Conservation (phyloP, 2,888 invertebrate species). For the Girardia tigrina region DNA sequence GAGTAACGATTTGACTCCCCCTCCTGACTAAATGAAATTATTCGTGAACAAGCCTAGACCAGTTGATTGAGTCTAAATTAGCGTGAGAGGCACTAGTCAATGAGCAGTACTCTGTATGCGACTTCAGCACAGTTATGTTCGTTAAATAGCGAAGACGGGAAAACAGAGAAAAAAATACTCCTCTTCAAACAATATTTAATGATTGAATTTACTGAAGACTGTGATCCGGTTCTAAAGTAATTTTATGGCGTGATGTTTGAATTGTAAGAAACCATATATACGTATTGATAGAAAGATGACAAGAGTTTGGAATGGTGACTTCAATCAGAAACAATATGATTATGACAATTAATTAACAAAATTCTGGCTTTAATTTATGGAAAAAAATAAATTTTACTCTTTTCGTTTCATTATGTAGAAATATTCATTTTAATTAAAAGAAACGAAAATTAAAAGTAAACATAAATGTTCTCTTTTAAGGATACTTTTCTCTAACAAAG, state of each 20-base stretch:
- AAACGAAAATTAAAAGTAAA: no score
- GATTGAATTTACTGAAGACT: neutral
- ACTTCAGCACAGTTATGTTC: neutral
- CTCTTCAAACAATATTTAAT: neutral
- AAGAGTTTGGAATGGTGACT: neutral
- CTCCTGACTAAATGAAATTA: constrained; percentile 17
- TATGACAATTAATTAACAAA: no score
- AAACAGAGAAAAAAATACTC: neutral
- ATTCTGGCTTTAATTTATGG: no score
- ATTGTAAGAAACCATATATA: neutral
- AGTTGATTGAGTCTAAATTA: constrained; percentile 23
- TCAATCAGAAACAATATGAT: no score
- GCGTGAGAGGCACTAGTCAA: constrained; percentile 18
- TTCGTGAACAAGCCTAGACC: constrained; percentile 20
- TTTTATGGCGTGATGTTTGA: neutral
- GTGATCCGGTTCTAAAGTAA: neutral
- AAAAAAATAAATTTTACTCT: no score
- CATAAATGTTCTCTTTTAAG: no score
- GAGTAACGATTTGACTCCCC: constrained; percentile 23
- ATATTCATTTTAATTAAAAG: no score
- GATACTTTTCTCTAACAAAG: no score
- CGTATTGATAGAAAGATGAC: neutral
- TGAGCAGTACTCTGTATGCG: constrained; percentile 19
- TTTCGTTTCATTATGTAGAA: no score
- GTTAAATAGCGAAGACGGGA: neutral